Conservation (phyloP, 1,140 invertebrate genomes). For the Dysdera silvatica region DNA sequence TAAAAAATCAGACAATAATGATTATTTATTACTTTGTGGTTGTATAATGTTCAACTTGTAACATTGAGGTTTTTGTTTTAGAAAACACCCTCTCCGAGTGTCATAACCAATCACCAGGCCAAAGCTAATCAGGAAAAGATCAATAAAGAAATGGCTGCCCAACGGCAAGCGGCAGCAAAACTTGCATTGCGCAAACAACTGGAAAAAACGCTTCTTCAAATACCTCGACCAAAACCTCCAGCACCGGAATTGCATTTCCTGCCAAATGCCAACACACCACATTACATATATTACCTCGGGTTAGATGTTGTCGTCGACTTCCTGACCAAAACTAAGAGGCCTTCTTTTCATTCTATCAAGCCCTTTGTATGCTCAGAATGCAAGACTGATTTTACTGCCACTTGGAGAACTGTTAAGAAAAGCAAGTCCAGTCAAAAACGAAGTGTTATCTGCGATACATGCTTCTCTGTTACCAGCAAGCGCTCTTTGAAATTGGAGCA, state of each 20-base stretch:
- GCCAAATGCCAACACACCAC: slow-evolving; percentile 90
- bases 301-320: slow-evolving; percentile 95
- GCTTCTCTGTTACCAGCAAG: slow-evolving; percentile 94
- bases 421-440: slow-evolving; percentile 38
- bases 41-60: slow-evolving; percentile 12
- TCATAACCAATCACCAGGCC: background rate
- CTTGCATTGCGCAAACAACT: slow-evolving; percentile 86
- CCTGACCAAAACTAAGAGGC: slow-evolving; percentile 58
- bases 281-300: slow-evolving; percentile 92
- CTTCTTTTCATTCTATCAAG: slow-evolving; percentile 43
- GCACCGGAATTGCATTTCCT: slow-evolving; percentile 98
- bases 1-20: too few species aligned
- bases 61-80: slow-evolving; percentile 21
- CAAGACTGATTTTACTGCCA: slow-evolving; percentile 92
- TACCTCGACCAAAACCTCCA: slow-evolving; percentile 92
- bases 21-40: slow-evolving; percentile 42
- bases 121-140: slow-evolving; percentile 47
- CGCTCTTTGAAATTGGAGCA: slow-evolving; percentile 96
- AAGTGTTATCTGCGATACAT: slow-evolving; percentile 87
- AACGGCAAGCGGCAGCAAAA: slow-evolving; percentile 90
- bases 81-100: slow-evolving; percentile 8
- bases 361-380: slow-evolving; percentile 91
- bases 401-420: slow-evolving; percentile 89
- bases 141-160: slow-evolving; percentile 75
- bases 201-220: slow-evolving; percentile 90